Conservation (phyloP, 2,797 vertebrate species). For the Echiichthys vipera region DNA sequence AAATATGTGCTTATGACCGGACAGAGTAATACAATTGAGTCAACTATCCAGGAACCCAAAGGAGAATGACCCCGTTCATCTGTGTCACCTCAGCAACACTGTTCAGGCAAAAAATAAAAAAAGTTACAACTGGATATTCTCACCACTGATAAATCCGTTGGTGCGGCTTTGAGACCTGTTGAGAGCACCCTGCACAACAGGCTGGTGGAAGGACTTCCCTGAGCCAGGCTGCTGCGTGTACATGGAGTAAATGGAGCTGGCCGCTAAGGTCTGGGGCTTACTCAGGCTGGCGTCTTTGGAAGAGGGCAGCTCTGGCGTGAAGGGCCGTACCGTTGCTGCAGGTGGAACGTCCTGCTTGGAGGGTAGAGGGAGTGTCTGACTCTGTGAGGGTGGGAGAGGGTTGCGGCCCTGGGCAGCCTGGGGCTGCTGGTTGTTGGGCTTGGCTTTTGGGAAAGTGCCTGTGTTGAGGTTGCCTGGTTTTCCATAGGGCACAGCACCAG, state of each 20-base stretch:
- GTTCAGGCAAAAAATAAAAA: not conserved
- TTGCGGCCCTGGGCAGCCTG: constrained; percentile 72
- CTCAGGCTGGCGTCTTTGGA: constrained; percentile 88
- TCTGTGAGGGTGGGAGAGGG: constrained; percentile 76
- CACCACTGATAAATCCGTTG: constrained; percentile 91
- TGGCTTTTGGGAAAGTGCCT: constrained; percentile 86
- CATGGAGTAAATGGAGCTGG: constrained; percentile 98
- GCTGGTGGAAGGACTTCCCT: constrained; percentile 89
- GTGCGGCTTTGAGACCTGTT: constrained; percentile 85
- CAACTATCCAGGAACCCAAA: not conserved
- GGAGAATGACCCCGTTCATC: not conserved
- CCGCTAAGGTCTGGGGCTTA: constrained; percentile 91
- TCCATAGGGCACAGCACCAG: constrained; percentile 84
- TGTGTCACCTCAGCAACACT: not conserved
- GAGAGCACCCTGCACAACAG: constrained; percentile 85
- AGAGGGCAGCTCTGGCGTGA: constrained; percentile 91
- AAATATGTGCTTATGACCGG: not conserved
- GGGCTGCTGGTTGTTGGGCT: constrained; percentile 80
- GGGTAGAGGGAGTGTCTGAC: constrained; percentile 86
- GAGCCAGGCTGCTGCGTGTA: constrained; percentile 91
- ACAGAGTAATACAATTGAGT: not conserved
- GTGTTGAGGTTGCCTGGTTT: constrained; percentile 82
- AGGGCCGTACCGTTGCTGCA: constrained; percentile 93
- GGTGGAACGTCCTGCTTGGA: constrained; percentile 92
- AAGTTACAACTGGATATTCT: constrained; percentile 58